These are phyloP conservation scores for Diuraphis noxia DNA, from an alignment of 1,140 invertebrate species.

Conservation along the genomic window DNA sequence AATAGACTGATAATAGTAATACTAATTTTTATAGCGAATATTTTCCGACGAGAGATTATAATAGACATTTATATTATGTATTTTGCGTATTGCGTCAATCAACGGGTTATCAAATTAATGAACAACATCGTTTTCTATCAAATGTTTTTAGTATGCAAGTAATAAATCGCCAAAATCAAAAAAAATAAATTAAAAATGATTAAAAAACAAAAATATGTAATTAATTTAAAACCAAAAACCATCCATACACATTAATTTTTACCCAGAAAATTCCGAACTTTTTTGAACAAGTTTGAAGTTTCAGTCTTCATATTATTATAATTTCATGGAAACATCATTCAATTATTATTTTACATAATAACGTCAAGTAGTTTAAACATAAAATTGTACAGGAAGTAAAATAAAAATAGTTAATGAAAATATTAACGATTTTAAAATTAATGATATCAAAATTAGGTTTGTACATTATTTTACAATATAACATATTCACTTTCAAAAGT, in stretches of 20 bases:
- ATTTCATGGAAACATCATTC: not conserved
- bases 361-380: not conserved
- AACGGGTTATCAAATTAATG: not conserved
- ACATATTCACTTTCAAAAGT: not conserved
- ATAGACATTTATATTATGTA: not conserved
- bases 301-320: not conserved
- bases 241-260: not conserved
- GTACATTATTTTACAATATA: not conserved
- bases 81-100: not conserved
- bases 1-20: not conserved
- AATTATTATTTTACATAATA: not conserved
- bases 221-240: too few relatives aligned
- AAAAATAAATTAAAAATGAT: not conserved
- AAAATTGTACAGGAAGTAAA: not conserved
- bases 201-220: not conserved
- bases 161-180: not conserved
- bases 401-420: not conserved
- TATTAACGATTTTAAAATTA: not conserved
- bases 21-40: not conserved
- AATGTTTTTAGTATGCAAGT: not conserved
- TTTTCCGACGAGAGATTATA: not conserved
- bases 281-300: not conserved
- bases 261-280: not conserved
- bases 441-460: not conserved
- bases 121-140: not conserved